Percentiles rank a stretch among this genome's conserved stretches.
Evolutionary conservation across 1,140 invertebrate species (phyloP).

Genomic region (Drosophila hydei): DNA sequence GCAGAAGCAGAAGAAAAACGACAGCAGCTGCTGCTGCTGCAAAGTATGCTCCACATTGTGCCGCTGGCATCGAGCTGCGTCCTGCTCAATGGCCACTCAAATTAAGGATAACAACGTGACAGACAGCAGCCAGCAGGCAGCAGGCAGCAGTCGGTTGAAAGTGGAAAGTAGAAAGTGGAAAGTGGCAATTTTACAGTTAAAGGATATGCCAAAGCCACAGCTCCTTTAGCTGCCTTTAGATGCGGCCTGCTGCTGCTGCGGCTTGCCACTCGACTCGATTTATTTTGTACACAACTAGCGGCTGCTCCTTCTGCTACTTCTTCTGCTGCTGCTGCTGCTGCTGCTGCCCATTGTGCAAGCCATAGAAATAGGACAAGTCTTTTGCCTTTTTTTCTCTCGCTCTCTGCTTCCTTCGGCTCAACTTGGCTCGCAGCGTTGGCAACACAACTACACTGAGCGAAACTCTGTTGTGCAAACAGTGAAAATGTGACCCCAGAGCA

Average conservation of each 20-base stretch:
- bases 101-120: constrained; percentile 77
- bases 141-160: constrained; percentile 7
- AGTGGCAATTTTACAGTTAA: constrained; percentile 71
- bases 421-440: constrained; percentile 37
- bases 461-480: constrained; percentile 46
- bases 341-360: constrained; percentile 17
- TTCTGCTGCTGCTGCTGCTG: neutral
- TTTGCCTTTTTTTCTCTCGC: constrained; percentile 43
- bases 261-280: constrained; percentile 79
- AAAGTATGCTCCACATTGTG: constrained; percentile 21
- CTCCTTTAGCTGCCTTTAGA: constrained; percentile 8
- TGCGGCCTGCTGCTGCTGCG: constrained; percentile 43
- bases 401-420: constrained; percentile 29
- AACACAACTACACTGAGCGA: constrained; percentile 31
- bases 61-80: constrained; percentile 25
- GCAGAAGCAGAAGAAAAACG: constrained; percentile 11
- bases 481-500: constrained; percentile 45
- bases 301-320: neutral
- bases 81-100: constrained; percentile 75
- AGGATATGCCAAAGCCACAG: constrained; percentile 45
- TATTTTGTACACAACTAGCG: constrained; percentile 79
- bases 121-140: constrained; percentile 29
- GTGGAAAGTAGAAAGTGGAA: constrained; percentile 21
- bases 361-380: constrained; percentile 60
- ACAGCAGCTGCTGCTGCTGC: constrained; percentile 11